Evolutionary conservation across 2,888 invertebrate genomes (phyloP), one percentile per base, ranked within the genome.

Genomic region (Drosophila picticornis): DNA sequence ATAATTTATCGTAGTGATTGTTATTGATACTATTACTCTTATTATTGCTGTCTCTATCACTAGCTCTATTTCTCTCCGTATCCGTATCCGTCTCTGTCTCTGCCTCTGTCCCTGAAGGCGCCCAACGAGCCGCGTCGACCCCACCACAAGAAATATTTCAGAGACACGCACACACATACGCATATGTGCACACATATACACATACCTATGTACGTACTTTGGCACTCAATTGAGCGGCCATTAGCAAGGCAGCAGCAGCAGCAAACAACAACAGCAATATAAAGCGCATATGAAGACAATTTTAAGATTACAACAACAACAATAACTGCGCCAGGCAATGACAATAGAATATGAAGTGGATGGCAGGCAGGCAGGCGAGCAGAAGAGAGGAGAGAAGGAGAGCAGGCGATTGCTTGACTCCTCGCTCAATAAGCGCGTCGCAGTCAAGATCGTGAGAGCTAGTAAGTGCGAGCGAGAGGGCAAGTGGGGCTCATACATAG

Each of bases 201-300:
- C 19, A 53, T 59, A 11, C 55, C 32, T 60, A 32, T 60, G 53
- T 53, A 63, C 78, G 90, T 90, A 85, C 88, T 85, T 90, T 85
- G 88, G 88, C 88, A 88, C 85, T 84, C 85, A 85, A 85, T 85
- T 85, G 88, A 85, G 88, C 88, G 81, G 80, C 90, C 90, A 85
- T 85, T 85, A 85, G 85, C 90, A 87, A 87, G 72, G 65, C 83
- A 81, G 57, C 83, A 87, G 75, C 70, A 34, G 70, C 75, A 82
- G 40, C 40, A 22, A 43, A 57, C 56, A 64, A 62, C 46, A 70
- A 31, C 40, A 70, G 57, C 57, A 77, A 63, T 61, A 72, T 65
- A 43, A 70, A 61, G 63, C 78, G 79, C 82, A 72, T 72, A 85
- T 77, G 75, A 90, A 86, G 88, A 86, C 88, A 86, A 86, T 88